phyloP scores from a whole-genome alignment of 2,113 vertebrate species.

The Turdus rufiventris region DNA sequence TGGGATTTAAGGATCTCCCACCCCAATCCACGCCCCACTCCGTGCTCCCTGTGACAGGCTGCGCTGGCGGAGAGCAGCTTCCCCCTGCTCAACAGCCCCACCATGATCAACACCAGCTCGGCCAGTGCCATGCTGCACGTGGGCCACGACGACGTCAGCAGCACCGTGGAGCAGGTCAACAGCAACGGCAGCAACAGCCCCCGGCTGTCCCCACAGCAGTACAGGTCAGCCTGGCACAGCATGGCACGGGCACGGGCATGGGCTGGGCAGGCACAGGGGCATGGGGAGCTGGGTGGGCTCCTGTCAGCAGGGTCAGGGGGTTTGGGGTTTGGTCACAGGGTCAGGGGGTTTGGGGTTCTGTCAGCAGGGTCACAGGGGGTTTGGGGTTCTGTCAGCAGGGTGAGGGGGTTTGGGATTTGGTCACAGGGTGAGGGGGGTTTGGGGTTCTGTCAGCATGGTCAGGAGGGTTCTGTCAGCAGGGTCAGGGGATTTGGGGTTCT shows the following conservation, averaged over 20 bases:
- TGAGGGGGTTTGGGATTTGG: too few relatives aligned
- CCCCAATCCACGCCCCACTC: accelerated
- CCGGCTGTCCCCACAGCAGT: slow-evolving; percentile 93
- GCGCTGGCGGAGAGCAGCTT: slow-evolving; percentile 95
- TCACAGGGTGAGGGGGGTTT: too few relatives aligned
- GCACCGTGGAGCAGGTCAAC: slow-evolving; percentile 94
- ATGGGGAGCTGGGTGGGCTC: accelerated
- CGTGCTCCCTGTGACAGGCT: slow-evolving; percentile 47
- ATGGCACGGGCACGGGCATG: background rate
- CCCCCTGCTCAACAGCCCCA: slow-evolving; percentile 89
- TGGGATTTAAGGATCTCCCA: background rate
- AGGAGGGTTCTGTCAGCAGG: too few relatives aligned
- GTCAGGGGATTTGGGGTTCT: too few relatives aligned
- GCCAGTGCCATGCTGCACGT: slow-evolving; percentile 91
- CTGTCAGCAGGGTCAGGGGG: too few relatives aligned
- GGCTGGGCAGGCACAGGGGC: accelerated
- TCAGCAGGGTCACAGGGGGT: too few relatives aligned
- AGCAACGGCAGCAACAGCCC: slow-evolving; percentile 97
- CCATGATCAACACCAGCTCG: slow-evolving; percentile 86
- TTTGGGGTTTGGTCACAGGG: too few relatives aligned
- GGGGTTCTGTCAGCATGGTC: too few relatives aligned
- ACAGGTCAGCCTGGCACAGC: slow-evolving; percentile 78
- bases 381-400: too few relatives aligned
- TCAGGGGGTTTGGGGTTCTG: too few relatives aligned
- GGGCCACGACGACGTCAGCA: slow-evolving; percentile 93